Evolutionary conservation across 1,140 invertebrate genomes (phyloP).

Genomic region (Lucilia cuprina): DNA sequence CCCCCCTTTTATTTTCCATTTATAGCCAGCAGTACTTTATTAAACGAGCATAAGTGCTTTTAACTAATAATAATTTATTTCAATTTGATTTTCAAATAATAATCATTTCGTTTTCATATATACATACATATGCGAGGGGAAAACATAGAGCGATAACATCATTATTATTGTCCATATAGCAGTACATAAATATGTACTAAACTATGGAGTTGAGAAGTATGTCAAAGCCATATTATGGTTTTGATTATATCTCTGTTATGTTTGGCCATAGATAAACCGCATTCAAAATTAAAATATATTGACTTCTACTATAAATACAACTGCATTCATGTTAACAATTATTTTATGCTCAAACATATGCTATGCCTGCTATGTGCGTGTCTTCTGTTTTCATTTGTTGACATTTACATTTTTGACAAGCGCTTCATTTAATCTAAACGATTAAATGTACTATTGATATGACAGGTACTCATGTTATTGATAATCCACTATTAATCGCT

Average conservation of each 20-base stretch:
- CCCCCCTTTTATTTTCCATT: background rate
- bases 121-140: background rate
- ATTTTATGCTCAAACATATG: background rate
- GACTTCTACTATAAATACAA: background rate
- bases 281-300: background rate
- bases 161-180: background rate
- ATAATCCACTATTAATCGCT: slow-evolving; percentile 1
- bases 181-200: background rate
- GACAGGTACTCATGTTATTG: slow-evolving; percentile 27
- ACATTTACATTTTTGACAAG: slow-evolving; percentile 30
- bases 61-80: too few relatives aligned
- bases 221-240: background rate
- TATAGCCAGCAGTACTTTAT: background rate
- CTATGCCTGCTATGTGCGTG: background rate
- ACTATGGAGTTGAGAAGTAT: background rate
- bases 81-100: background rate
- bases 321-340: background rate
- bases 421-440: slow-evolving; percentile 26
- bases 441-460: slow-evolving; percentile 31
- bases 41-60: background rate
- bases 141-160: background rate
- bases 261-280: background rate
- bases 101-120: background rate
- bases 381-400: background rate
- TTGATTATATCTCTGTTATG: background rate